These are phyloP conservation scores for Heliconius hermathena DNA, from an alignment of 1,140 invertebrate genomes.

Conservation along the genomic window DNA sequence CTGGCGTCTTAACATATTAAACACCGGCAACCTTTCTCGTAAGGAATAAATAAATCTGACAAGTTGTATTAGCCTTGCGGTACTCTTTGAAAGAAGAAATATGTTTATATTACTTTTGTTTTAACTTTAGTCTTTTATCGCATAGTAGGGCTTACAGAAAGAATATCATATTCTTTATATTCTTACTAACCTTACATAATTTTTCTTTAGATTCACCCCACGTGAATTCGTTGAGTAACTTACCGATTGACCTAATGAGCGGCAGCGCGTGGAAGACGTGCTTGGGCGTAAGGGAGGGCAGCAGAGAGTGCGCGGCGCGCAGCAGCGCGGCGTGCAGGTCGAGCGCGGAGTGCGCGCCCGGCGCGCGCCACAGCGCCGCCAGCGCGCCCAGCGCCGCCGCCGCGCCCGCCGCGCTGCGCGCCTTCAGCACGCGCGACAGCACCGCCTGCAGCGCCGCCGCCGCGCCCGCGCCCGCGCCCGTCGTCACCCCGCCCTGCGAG, in stretches of 20 bases:
- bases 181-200: no score
- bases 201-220: no score
- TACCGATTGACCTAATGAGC: slow-evolving; percentile 63
- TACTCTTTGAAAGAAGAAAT: no score
- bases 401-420: slow-evolving; percentile 59
- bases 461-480: slow-evolving; percentile 64
- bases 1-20: no score
- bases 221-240: slow-evolving; percentile 25
- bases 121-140: no score
- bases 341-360: slow-evolving; percentile 47
- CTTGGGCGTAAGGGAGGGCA: slow-evolving; percentile 55
- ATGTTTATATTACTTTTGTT: no score
- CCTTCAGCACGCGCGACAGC: slow-evolving; percentile 63
- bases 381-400: slow-evolving; percentile 52
- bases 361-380: slow-evolving; percentile 50
- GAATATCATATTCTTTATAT: no score
- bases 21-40: no score
- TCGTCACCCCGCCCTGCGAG: slow-evolving; percentile 53
- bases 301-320: slow-evolving; percentile 60
- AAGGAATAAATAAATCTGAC: no score
- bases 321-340: slow-evolving; percentile 69
- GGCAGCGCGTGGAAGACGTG: slow-evolving; percentile 58
- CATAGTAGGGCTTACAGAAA: no score
- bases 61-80: no score
- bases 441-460: slow-evolving; percentile 62